Evolutionary conservation across 1,140 invertebrate genomes (phyloP).

Genomic region (Glossosoma conforme): DNA sequence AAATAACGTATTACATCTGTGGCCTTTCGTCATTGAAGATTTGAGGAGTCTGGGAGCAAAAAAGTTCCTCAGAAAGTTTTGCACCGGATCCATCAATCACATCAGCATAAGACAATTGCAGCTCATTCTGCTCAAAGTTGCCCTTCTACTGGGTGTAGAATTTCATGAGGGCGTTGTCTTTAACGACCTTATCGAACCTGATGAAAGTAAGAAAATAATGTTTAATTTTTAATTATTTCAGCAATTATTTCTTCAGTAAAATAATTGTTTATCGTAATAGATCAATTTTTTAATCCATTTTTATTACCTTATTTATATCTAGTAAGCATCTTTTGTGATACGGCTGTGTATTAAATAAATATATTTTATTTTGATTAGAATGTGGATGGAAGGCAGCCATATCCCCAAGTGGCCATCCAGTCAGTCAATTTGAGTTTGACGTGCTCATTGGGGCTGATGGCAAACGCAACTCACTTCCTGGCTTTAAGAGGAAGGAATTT

Average conservation of each 20-base stretch:
- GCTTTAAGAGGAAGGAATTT: slow-evolving; percentile 94
- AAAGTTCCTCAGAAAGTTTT: slow-evolving; percentile 99
- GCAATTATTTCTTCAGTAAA: too few species aligned
- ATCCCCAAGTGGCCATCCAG: slow-evolving; percentile 77
- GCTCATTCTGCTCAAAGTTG: slow-evolving; percentile 93
- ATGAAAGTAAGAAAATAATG: slow-evolving; percentile 61
- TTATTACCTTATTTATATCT: too few species aligned
- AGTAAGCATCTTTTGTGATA: background rate
- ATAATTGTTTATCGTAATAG: too few species aligned
- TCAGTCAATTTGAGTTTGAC: slow-evolving; percentile 94
- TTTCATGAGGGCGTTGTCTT: slow-evolving; percentile 92
- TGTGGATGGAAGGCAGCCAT: slow-evolving; percentile 85
- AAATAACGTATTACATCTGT: slow-evolving; percentile 97
- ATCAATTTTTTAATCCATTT: slow-evolving; percentile 25
- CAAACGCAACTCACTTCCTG: slow-evolving; percentile 89
- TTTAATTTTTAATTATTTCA: slow-evolving; percentile 51
- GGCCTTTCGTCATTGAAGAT: slow-evolving; percentile 98
- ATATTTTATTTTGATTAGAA: slow-evolving; percentile 48
- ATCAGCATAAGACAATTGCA: slow-evolving; percentile 97
- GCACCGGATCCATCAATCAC: slow-evolving; percentile 96
- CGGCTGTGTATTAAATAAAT: background rate
- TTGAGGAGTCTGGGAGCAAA: slow-evolving; percentile 91
- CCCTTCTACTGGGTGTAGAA: slow-evolving; percentile 93
- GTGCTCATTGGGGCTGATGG: slow-evolving; percentile 95
- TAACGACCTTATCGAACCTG: slow-evolving; percentile 77